Evolutionary conservation across 2,113 vertebrate species (phyloP).

Genomic region (Phalacrocorax pelagicus): DNA sequence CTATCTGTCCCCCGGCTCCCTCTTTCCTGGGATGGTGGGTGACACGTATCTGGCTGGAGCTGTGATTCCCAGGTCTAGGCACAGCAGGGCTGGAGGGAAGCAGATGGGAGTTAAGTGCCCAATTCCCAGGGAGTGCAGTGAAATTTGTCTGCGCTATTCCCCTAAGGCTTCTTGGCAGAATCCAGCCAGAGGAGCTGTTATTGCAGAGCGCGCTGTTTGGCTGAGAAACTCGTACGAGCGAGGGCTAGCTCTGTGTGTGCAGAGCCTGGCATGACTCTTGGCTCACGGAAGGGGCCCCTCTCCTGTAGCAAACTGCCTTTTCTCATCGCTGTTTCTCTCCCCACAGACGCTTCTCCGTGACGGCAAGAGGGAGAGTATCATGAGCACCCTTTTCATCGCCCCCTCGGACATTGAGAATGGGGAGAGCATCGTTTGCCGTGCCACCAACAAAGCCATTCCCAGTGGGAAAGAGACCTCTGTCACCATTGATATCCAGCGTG

Average conservation of each 20-base stretch:
- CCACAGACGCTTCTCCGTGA: conserved; percentile 88
- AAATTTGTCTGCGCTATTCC: background rate
- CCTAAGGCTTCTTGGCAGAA: background rate
- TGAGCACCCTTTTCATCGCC: conserved; percentile 92
- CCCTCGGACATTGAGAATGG: conserved; percentile 91
- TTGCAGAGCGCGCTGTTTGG: background rate
- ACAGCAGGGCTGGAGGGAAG: background rate
- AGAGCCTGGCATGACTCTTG: background rate
- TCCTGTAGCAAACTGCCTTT: background rate
- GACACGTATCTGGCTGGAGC: fast-evolving
- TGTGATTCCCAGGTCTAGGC: background rate
- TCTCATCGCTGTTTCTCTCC: background rate
- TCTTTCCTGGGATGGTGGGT: background rate
- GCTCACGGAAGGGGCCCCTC: background rate
- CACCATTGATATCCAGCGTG: conserved; percentile 97
- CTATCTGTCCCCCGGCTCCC: background rate
- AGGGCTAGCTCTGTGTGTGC: background rate
- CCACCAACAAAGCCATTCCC: conserved; percentile 95
- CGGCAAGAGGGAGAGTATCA: conserved; percentile 89
- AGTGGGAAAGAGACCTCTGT: conserved; percentile 93
- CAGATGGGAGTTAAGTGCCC: conserved; percentile 12
- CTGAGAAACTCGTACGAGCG: background rate
- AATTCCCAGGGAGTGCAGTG: background rate
- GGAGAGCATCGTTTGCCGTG: conserved; percentile 90
- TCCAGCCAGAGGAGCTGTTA: background rate